These are phyloP conservation scores for Monopterus albus DNA, from an alignment of 2,113 vertebrate genomes.

Conservation along the genomic window DNA sequence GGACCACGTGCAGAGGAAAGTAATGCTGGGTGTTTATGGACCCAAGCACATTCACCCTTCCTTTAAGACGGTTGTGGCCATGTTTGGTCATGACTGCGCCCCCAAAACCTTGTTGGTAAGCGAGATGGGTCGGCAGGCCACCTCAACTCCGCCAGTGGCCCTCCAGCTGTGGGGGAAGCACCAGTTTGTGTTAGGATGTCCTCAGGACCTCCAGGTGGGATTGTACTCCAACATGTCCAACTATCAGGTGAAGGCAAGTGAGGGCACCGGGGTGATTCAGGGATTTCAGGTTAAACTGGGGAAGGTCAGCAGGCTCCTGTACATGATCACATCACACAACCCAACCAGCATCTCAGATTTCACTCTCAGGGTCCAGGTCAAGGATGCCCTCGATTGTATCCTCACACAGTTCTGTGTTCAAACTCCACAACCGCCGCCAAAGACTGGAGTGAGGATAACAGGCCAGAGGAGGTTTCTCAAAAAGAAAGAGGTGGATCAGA, in stretches of 20 bases:
- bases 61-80: conserved; percentile 93
- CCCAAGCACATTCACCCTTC: conserved; percentile 97
- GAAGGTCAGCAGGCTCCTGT: conserved; percentile 92
- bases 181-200: conserved; percentile 87
- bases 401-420: conserved; percentile 96
- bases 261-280: conserved; percentile 86
- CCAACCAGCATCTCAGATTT: conserved; percentile 90
- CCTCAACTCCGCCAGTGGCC: conserved; percentile 84
- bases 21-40: conserved; percentile 92
- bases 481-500: conserved; percentile 96
- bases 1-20: conserved; percentile 91
- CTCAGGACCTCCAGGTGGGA: conserved; percentile 92
- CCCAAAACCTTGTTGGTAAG: conserved; percentile 92
- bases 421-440: conserved; percentile 90
- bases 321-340: conserved; percentile 86
- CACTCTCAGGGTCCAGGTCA: conserved; percentile 93
- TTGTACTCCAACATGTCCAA: conserved; percentile 96
- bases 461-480: conserved; percentile 94
- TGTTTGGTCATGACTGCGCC: conserved; percentile 95
- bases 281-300: conserved; percentile 95
- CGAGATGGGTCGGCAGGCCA: conserved; percentile 85
- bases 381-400: conserved; percentile 89
- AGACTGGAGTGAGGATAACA: conserved; percentile 78
- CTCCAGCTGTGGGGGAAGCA: conserved; percentile 98
- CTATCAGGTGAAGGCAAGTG: conserved; percentile 87